phyloP scores from a whole-genome alignment of 2,113 vertebrate genomes.

The Hypocryptadius cinnamomeus region DNA sequence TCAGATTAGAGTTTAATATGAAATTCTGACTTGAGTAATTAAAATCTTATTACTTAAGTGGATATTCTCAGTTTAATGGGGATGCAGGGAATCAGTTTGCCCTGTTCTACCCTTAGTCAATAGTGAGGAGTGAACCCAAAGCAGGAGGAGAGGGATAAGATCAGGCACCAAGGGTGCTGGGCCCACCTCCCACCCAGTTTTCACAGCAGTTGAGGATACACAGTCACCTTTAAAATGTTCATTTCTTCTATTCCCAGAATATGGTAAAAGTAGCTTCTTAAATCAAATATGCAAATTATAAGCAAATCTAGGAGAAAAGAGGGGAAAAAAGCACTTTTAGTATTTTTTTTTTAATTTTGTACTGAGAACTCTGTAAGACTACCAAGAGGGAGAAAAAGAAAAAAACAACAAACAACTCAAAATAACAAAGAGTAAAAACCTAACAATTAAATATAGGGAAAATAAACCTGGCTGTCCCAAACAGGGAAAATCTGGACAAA shows the following conservation, averaged over 20 bases:
- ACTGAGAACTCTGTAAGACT: background rate
- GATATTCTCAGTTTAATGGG: slow-evolving; percentile 15
- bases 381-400: background rate
- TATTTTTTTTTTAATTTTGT: background rate
- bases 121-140: background rate
- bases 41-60: slow-evolving; percentile 50
- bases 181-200: background rate
- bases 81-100: background rate
- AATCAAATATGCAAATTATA: background rate
- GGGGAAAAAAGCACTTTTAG: fast-evolving
- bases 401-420: background rate
- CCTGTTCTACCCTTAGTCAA: background rate
- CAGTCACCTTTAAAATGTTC: background rate
- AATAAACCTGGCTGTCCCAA: background rate
- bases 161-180: background rate
- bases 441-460: background rate
- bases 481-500: background rate
- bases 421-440: background rate
- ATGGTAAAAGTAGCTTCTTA: background rate
- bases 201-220: fast-evolving
- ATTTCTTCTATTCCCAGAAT: background rate
- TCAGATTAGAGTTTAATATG: slow-evolving; percentile 49
- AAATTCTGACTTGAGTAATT: slow-evolving; percentile 52
- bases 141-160: background rate
- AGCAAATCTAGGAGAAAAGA: background rate